A percentile compares a stretch with the other conserved stretches of the same genome.
These are phyloP conservation scores for Dendrolimus punctatus DNA, from an alignment of 1,140 invertebrate genomes.

Conservation along the genomic window DNA sequence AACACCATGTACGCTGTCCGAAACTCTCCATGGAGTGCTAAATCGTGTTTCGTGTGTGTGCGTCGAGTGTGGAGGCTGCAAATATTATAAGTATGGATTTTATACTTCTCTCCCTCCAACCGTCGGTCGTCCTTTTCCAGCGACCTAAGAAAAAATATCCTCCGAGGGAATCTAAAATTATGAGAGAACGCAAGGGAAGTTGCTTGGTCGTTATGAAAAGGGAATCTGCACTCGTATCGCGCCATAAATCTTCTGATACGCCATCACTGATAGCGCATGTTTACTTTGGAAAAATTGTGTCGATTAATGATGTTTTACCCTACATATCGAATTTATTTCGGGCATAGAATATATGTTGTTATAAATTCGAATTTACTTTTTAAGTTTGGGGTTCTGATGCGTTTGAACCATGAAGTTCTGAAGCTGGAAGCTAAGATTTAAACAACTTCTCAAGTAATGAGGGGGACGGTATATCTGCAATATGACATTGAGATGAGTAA, in stretches of 20 bases:
- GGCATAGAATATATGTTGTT: background rate
- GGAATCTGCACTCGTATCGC: conserved; percentile 36
- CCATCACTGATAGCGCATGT: conserved; percentile 24
- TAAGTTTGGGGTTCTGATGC: no score
- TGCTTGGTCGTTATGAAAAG: conserved; percentile 43
- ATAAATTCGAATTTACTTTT: no score
- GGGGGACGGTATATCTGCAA: no score
- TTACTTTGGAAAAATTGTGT: conserved; percentile 22
- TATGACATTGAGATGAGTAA: no score
- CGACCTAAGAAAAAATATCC: conserved; percentile 56
- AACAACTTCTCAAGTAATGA: no score
- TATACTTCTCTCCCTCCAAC: conserved; percentile 47
- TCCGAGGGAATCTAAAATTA: conserved; percentile 62
- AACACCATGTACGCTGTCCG: conserved; percentile 43
- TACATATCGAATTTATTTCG: conserved; percentile 3
- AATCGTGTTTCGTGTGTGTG: conserved; percentile 46
- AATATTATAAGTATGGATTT: conserved; percentile 72
- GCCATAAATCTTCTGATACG: conserved; percentile 36
- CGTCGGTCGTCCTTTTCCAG: conserved; percentile 32
- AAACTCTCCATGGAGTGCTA: conserved; percentile 57
- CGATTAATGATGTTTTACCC: conserved; percentile 10
- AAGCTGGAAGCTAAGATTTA: no score
- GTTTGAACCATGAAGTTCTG: no score
- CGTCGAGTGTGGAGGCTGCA: conserved; percentile 57
- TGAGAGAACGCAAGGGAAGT: conserved; percentile 34